A percentile compares a stretch with the other conserved stretches of the same genome.
These are phyloP conservation scores for Hydrolagus affinis DNA, from an alignment of 2,113 vertebrate genomes.

Conservation along the genomic window DNA sequence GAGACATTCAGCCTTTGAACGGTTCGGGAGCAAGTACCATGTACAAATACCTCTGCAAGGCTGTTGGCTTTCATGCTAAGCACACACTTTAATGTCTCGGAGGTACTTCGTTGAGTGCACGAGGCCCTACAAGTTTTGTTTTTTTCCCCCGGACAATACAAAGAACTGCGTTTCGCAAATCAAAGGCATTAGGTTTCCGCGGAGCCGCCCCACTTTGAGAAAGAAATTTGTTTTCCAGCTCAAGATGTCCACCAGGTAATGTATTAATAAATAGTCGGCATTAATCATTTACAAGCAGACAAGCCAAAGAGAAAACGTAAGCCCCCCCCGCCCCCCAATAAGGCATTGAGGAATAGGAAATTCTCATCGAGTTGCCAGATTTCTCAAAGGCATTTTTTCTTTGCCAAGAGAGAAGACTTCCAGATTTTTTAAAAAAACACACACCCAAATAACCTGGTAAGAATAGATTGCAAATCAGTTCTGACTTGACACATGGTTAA, in stretches of 20 bases:
- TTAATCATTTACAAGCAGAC: conserved; percentile 8
- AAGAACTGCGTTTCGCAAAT: not conserved
- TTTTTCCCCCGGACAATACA: not conserved
- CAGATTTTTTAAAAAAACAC: not conserved
- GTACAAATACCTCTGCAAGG: not conserved
- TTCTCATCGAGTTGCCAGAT: not conserved
- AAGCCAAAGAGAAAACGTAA: not conserved
- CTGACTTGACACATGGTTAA: not conserved
- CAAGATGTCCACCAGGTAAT: not conserved
- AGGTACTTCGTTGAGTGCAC: too few species aligned
- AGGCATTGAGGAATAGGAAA: not conserved
- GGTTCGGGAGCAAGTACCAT: too few species aligned
- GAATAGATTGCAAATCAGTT: conserved; percentile 20
- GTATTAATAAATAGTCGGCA: not conserved
- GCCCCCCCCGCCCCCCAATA: not conserved
- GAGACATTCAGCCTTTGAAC: too few species aligned
- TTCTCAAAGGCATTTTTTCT: not conserved
- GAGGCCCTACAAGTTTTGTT: not conserved
- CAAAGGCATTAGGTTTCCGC: not conserved
- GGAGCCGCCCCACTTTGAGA: not conserved
- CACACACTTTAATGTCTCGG: not conserved
- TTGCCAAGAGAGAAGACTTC: not conserved
- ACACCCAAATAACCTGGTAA: not conserved
- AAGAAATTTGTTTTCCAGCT: not conserved
- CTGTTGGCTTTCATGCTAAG: not conserved